Evolutionary conservation across 2,797 vertebrate genomes (phyloP), one percentile per base, ranked within the genome.

Genomic region (Lepus oiostolus): DNA sequence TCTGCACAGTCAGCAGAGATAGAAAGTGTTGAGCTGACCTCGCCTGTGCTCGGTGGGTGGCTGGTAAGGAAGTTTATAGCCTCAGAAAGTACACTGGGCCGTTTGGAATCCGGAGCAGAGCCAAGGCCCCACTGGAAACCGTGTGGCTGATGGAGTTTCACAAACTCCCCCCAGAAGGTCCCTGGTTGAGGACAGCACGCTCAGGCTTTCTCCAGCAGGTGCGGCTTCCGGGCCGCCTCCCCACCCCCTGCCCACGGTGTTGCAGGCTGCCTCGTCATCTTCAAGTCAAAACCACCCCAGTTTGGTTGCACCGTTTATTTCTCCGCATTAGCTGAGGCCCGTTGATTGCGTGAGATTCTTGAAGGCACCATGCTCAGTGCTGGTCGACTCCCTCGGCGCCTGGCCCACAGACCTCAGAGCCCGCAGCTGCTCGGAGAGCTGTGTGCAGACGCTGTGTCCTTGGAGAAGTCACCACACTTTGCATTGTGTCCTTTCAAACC

Each of bases 1-100:
- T 94, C 93, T 93, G 90, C 83, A 85, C 77, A 89, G 90, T 96
- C 93, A 93, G 93, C 93, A 96, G 93, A 95, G 93, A 95, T 63
- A 80, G 52, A 38, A 92, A 79, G 50, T 92, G 95, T 92, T 89
- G 77, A 89, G 77, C 95, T 96, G 95, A 95, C 92, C 47, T 95
- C 91, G 97, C 95, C 94, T 84, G 30, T 80, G 54, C 47, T 88
- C 80, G 70, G 70, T 72, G 85, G 87, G 21, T 84, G 85, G 89
- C 79, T 60, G 68, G 54, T 92, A 54, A 71, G 85, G 72, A 93
- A 72, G 85, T 71, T 81, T 87, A 81, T 65, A 92, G 82, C 77
- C 83, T 96, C 80, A 65, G 54, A 71, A 82, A 87, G 79, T 89
- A 35, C 85, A 58, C 19, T 32, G 47, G 88, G 74, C 81, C 82